A percentile compares a stretch with the other conserved stretches of the same genome.
Conservation (phyloP, 2,113 vertebrate genomes). For the Coryphaenoides rupestris region DNA sequence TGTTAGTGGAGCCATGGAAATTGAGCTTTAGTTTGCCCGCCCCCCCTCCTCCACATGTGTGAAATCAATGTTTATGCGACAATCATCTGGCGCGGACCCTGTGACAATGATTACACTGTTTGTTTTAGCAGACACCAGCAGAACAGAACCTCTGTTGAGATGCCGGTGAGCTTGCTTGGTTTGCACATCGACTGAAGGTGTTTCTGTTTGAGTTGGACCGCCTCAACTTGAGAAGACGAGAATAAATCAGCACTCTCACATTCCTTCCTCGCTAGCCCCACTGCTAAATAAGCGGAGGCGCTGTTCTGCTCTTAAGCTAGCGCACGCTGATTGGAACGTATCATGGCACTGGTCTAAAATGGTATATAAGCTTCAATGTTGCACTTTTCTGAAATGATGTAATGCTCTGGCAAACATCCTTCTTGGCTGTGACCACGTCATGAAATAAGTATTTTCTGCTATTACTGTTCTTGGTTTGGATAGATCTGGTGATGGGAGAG, state of each 20-base stretch:
- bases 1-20: constrained; percentile 53
- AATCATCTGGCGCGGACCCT: constrained; percentile 54
- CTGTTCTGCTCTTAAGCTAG: constrained; percentile 35
- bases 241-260: constrained; percentile 39
- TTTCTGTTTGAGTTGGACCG: constrained; percentile 50
- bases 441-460: constrained; percentile 37
- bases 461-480: constrained; percentile 25
- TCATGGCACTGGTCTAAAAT: constrained; percentile 4
- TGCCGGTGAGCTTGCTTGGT: constrained; percentile 30
- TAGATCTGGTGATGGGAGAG: constrained; percentile 34
- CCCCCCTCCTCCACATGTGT: constrained; percentile 32
- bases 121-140: constrained; percentile 55
- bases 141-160: constrained; percentile 45
- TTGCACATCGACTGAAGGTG: constrained; percentile 33
- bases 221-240: constrained; percentile 31
- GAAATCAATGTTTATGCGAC: constrained; percentile 62
- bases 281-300: constrained; percentile 29
- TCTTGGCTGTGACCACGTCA: constrained; percentile 37
- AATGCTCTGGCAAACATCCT: constrained; percentile 27
- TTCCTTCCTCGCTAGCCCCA: constrained; percentile 30
- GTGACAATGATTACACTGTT: constrained; percentile 56
- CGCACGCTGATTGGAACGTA: constrained; percentile 30
- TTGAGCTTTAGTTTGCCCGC: constrained; percentile 51
- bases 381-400: constrained; percentile 38
- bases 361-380: constrained; percentile 14